phyloP scores from a whole-genome alignment of 35 echinoderm and acorn worm genomes.

The Ophioderma brevispina region DNA sequence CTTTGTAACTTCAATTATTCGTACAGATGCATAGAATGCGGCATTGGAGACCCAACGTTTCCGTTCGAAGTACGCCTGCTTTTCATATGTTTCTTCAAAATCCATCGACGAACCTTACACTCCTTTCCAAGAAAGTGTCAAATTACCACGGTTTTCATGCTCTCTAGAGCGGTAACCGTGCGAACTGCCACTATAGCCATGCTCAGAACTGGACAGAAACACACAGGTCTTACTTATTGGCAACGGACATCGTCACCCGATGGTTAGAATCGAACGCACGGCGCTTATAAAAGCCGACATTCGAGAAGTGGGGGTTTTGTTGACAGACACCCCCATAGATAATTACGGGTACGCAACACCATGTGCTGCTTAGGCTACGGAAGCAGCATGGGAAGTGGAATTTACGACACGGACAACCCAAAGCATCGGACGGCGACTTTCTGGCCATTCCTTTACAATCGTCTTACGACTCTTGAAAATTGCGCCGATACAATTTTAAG shows the following conservation, averaged over 20 bases:
- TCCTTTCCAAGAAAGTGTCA: neutral
- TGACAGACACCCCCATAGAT: neutral
- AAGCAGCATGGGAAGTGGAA: conserved; percentile 4
- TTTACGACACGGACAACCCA: neutral
- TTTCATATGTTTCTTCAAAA: conserved; percentile 17
- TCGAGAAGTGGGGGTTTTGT: neutral
- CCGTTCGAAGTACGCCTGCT: neutral
- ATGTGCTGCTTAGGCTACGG: neutral
- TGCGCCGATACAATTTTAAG: neutral
- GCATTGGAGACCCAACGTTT: neutral
- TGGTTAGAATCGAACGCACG: neutral
- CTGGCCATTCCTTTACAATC: neutral
- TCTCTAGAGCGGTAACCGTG: neutral
- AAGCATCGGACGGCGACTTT: conserved; percentile 9
- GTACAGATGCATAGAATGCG: neutral
- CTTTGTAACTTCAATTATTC: conserved; percentile 34
- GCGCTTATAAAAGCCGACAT: neutral
- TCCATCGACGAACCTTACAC: neutral
- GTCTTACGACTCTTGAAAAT: neutral
- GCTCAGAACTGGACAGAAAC: neutral
- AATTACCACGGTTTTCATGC: conserved; percentile 1
- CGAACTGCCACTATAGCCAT: neutral
- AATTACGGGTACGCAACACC: neutral
- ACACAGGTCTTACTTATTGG: conserved; percentile 1
- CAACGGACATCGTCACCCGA: neutral